Conservation (phyloP, 92 coral and sea anemone species). For the Galaxea fascicularis region DNA sequence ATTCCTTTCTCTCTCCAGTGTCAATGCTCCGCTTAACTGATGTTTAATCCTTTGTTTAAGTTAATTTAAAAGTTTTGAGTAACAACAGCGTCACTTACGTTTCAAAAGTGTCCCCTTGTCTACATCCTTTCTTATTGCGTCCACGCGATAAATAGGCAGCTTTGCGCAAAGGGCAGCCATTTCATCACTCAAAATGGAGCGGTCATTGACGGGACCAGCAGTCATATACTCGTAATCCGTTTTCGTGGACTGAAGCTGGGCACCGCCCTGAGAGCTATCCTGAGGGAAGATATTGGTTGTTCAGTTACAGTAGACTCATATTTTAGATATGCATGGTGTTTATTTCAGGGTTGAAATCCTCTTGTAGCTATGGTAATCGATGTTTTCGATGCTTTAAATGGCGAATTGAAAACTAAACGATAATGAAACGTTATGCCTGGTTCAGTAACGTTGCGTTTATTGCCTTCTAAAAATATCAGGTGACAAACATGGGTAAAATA, state of each 20-base stretch:
- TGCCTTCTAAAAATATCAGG: no score
- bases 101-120: background rate
- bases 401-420: no score
- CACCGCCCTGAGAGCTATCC: background rate
- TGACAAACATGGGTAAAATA: no score
- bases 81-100: background rate
- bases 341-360: background rate
- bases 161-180: background rate
- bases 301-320: background rate
- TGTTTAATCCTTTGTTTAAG: background rate
- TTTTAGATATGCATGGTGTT: background rate
- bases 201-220: background rate
- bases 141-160: background rate
- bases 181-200: background rate
- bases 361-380: background rate
- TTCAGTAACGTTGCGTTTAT: no score
- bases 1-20: no score
- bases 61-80: background rate
- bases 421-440: no score
- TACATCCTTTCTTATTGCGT: background rate
- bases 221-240: background rate
- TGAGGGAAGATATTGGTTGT: background rate
- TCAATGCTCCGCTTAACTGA: no score
- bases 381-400: background rate
- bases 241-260: background rate